Evolutionary conservation across 2,888 invertebrate genomes (phyloP), one percentile per base, ranked within the genome.

Genomic region (Agapetus fuscipes): DNA sequence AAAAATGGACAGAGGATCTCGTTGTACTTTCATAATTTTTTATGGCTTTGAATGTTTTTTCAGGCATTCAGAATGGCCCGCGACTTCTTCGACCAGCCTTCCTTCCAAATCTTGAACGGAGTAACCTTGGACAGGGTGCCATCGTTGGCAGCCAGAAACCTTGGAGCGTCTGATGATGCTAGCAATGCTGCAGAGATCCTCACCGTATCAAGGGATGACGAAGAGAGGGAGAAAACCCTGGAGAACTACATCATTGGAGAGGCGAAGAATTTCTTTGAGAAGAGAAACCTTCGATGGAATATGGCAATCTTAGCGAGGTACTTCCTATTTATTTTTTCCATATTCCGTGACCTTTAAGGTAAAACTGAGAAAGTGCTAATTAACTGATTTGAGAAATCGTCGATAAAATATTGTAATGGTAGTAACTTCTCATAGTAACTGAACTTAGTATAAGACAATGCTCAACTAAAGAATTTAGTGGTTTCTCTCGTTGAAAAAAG

Each of bases 21-120:
- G 20, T 20, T 20, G 5, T 20, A 20, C 4, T 20, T 20, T 6
- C 20, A 4, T 20, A 20, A 4, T 6, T 20, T 20, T 20, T 20
- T 6, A 4, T 4, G 5, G 20, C 9, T 20, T 6, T 20, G 4
- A 6, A 11, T 49, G 20, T 34, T 39, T 36, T 51, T 55, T 41
- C 52, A 67, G 67, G 56, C 76, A 41, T 77, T 66, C 64, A 66
- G 74, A 43, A 68, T 64, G 51, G 72, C 75, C 29, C 70, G 67
- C 53, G 66, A 70, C 17, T 64, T 78, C 56, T 75, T 78, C 53
- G 71, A 67, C 35, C 69, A 67, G 56, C 73, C 74, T 39, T 69
- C 59, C 54, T 61, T 76, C 43, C 71, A 74, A 51, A 49, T 78
- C 30, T 58, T 71, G 44, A 70, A 66, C 44, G 77, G 76, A 32